Base-by-base conservation (phyloP, 2,113 vertebrate species). In the Cyphotilapia sp. region DNA sequence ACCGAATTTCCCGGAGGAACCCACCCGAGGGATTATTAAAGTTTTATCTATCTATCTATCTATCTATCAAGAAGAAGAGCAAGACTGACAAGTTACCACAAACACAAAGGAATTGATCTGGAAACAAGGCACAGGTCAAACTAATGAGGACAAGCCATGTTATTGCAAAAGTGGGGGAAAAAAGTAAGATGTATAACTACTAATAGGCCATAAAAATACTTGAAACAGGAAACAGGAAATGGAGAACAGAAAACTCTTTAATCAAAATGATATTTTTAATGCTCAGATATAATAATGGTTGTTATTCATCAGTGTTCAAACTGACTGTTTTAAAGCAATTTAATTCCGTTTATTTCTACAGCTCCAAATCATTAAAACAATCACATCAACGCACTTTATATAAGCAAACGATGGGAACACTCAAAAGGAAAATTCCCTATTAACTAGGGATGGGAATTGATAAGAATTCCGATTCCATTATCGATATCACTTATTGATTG, bases 151-250 rank as follows among this genome's bases (percentile, higher is more conserved):
- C n/a, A 42, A 74, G 8, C 22, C 38, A 27, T 45, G 22, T 27
- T 74, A 45, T 27, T 16, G 13, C 2, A 27, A 74, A 74, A 7
- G 69, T 74, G 69, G 8, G 12, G 4, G 38, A 0, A 0, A 1
- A 4, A 71, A 3, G 8, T 16, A 27, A 42, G 69, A 27, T 7
- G 8, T 17, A 10, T 7, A 7, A 45, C 8, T 45, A 7, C 69
- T 9, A 45, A 24, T 42, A 74, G 66, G 13, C 13, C 13, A 74
- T 45, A 24, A 74, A 74, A 74, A 45, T 45, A 74, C 13, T 42
- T 42, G 5, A 59, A 59, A 59, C 27, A 59, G 8, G 35, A 54
- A 54, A 54, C 53, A 24, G 22, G 69, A 74, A 45, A 74, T 74
- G 22, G 13, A 40, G n/a, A 71, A 71, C 66, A 14, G 19, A 40